Evolutionary conservation across 1,140 invertebrate species (phyloP).

Genomic region (Macrocentrus cingulum): DNA sequence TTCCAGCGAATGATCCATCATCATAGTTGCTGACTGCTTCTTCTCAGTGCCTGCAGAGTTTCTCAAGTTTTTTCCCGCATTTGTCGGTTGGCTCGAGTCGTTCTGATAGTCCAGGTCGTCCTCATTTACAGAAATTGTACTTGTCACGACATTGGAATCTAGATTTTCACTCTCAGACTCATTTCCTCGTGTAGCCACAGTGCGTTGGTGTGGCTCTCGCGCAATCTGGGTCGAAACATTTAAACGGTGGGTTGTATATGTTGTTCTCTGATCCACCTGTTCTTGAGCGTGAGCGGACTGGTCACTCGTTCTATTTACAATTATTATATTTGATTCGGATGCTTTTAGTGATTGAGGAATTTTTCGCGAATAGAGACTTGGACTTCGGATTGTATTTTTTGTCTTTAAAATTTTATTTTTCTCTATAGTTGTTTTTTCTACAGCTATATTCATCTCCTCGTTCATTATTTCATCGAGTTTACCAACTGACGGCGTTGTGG

Average conservation of each 20-base stretch:
- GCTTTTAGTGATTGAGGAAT: constrained; percentile 24
- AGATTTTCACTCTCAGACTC: constrained; percentile 17
- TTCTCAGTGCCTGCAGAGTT: constrained; percentile 10
- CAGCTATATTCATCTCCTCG: constrained; percentile 45
- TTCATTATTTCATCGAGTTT: constrained; percentile 41
- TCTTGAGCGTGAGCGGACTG: constrained; percentile 34
- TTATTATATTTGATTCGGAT: constrained; percentile 45
- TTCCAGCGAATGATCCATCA: background rate
- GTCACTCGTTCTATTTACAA: constrained; percentile 32
- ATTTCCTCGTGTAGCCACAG: background rate
- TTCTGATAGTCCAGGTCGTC: constrained; percentile 11
- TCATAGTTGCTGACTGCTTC: background rate
- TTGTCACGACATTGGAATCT: constrained; percentile 9
- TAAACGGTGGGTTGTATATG: constrained; percentile 27
- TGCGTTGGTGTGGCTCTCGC: constrained; percentile 10
- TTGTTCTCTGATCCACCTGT: constrained; percentile 29
- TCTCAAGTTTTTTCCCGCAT: background rate
- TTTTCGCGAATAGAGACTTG: constrained; percentile 42
- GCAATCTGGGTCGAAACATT: constrained; percentile 39
- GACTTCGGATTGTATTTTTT: constrained; percentile 38
- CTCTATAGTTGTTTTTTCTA: constrained; percentile 43
- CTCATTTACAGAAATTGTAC: background rate
- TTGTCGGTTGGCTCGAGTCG: background rate
- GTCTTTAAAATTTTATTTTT: constrained; percentile 43
- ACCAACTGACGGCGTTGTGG: constrained; percentile 29